Conservation (phyloP, 2,797 vertebrate species). For the Luscinia megarhynchos region DNA sequence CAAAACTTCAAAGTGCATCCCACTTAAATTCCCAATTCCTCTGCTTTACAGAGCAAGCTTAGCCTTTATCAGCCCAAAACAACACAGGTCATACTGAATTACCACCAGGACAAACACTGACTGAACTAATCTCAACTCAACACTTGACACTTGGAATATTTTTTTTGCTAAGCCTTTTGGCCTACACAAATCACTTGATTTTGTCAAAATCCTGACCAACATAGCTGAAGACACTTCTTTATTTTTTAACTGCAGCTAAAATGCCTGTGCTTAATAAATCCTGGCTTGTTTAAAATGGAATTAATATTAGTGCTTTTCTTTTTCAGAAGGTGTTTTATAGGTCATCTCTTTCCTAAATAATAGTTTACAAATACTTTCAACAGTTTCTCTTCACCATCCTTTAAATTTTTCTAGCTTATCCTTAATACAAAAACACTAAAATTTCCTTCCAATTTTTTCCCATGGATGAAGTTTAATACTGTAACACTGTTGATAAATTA, state of each 20-base stretch:
- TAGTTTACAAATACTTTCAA: neutral
- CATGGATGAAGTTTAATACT: neutral
- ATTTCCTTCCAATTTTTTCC: neutral
- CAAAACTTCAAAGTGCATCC: neutral
- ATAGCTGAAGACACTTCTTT: neutral
- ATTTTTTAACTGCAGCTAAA: neutral
- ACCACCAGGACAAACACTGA: neutral
- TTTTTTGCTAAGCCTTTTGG: neutral
- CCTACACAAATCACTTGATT: neutral
- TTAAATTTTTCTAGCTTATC: neutral
- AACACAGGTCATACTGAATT: neutral
- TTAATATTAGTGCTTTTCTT: neutral
- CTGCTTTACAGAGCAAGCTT: neutral
- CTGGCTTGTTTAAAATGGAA: neutral
- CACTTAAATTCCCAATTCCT: neutral
- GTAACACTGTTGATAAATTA: neutral
- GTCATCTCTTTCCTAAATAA: neutral
- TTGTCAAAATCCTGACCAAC: neutral
- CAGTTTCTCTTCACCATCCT: neutral
- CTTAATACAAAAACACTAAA: neutral
- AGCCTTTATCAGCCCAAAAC: neutral
- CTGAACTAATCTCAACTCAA: neutral
- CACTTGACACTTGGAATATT: neutral
- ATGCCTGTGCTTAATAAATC: neutral
- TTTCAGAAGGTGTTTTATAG: neutral